phyloP scores from a whole-genome alignment of 2,113 vertebrate species.

The Tachysurus fulvidraco region DNA sequence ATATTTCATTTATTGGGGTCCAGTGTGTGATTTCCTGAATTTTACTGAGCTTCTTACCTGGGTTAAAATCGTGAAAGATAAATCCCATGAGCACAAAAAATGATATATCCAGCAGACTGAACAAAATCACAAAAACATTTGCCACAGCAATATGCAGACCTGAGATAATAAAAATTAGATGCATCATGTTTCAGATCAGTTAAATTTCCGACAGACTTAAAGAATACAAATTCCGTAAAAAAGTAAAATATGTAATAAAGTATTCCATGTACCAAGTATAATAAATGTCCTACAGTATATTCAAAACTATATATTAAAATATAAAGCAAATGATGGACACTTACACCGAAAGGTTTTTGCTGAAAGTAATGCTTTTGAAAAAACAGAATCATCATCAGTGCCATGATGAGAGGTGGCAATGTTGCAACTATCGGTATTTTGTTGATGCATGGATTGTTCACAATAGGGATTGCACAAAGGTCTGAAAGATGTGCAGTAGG shows the following conservation, averaged over 20 bases:
- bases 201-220: neutral
- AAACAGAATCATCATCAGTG: neutral
- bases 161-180: neutral
- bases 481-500: neutral
- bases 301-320: too few species aligned
- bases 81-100: neutral
- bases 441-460: neutral
- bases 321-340: neutral
- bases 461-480: neutral
- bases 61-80: neutral
- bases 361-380: neutral
- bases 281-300: too few species aligned
- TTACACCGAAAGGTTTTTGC: constrained; percentile 20
- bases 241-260: neutral
- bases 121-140: neutral
- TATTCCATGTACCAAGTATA: too few species aligned
- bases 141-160: neutral
- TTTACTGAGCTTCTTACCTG: neutral
- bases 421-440: neutral
- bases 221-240: neutral
- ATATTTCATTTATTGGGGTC: too few species aligned
- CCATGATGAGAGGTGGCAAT: neutral
- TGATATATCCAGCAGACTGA: neutral
- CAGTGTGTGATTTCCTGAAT: too few species aligned
- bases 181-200: neutral